phyloP scores from a whole-genome alignment of 2,888 invertebrate genomes.

The Torymus aiolomorphi region DNA sequence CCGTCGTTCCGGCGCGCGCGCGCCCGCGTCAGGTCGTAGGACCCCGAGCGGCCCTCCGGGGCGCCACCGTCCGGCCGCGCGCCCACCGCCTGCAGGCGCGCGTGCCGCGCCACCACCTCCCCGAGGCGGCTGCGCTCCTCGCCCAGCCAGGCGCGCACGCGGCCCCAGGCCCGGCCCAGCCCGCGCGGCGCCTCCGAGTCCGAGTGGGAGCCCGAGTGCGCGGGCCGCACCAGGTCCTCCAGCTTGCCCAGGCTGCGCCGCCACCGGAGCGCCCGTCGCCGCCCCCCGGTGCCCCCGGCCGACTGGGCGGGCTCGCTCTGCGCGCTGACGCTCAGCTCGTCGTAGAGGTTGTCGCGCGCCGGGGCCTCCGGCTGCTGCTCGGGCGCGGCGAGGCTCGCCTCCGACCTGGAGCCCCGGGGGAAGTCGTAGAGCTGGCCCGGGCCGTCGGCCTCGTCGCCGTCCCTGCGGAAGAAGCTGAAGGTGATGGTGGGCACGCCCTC shows the following conservation, averaged over 20 bases:
- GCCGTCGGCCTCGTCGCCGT: constrained; percentile 53
- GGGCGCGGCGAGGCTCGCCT: constrained; percentile 6
- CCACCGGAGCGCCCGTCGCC: constrained; percentile 58
- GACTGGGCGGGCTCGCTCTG: background rate
- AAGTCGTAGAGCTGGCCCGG: constrained; percentile 64
- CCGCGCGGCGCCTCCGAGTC: constrained; percentile 38
- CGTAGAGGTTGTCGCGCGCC: constrained; percentile 42
- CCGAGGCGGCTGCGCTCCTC: constrained; percentile 69
- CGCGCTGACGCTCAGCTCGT: constrained; percentile 16
- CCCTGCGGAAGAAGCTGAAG: constrained; percentile 68
- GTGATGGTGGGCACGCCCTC: constrained; percentile 70
- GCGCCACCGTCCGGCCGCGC: constrained; percentile 60
- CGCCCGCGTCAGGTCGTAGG: constrained; percentile 70
- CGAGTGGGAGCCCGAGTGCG: constrained; percentile 65
- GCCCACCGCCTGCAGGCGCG: constrained; percentile 69
- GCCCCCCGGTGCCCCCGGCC: constrained; percentile 12
- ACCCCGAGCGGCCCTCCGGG: constrained; percentile 62
- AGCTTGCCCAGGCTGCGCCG: constrained; percentile 55
- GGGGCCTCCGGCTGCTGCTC: background rate
- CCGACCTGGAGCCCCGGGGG: constrained; percentile 59
- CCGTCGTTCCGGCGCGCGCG: constrained; percentile 61
- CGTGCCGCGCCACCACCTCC: constrained; percentile 70
- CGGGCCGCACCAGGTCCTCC: constrained; percentile 50
- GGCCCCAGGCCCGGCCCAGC: constrained; percentile 70
- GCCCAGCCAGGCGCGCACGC: constrained; percentile 70